Evolutionary conservation across 2,113 vertebrate species (phyloP).

Genomic region (Rhegmatorhina hoffmannsi): DNA sequence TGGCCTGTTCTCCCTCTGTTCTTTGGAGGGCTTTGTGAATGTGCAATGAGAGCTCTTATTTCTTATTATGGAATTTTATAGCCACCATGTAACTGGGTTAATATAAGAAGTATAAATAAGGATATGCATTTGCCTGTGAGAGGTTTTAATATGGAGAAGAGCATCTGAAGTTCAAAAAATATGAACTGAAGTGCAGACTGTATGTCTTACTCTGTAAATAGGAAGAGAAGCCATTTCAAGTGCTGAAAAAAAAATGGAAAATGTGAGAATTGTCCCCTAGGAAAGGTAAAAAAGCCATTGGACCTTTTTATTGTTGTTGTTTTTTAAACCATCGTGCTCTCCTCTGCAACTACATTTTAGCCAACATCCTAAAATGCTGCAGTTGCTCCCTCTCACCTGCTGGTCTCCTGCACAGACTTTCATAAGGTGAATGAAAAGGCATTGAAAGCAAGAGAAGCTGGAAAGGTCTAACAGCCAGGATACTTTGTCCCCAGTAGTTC

Average conservation of each 20-base stretch:
- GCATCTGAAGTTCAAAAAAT: constrained; percentile 21
- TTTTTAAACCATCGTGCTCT: not conserved
- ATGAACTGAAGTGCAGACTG: not conserved
- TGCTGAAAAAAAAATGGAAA: not conserved
- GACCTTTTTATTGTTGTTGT: not conserved
- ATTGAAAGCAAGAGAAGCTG: not conserved
- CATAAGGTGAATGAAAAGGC: not conserved
- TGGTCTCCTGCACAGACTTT: not conserved
- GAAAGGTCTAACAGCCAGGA: not conserved
- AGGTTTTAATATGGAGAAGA: constrained; percentile 22
- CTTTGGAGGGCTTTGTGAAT: constrained; percentile 42
- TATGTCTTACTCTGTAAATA: not conserved
- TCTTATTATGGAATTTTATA: constrained; percentile 41
- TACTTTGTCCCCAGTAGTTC: not conserved
- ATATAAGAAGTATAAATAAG: constrained; percentile 50
- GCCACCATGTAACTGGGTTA: constrained; percentile 10
- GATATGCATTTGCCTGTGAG: constrained; percentile 6
- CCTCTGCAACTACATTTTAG: not conserved
- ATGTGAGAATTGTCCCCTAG: not conserved
- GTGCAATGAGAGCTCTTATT: constrained; percentile 35
- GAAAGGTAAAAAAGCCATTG: not conserved
- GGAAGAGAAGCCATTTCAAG: not conserved
- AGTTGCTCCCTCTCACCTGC: not conserved
- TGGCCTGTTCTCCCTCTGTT: not conserved
- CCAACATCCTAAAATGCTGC: not conserved